Percentiles rank a stretch among this genome's conserved stretches.
Evolutionary conservation across 2,797 vertebrate genomes (phyloP).

Genomic region (Synanceia verrucosa): DNA sequence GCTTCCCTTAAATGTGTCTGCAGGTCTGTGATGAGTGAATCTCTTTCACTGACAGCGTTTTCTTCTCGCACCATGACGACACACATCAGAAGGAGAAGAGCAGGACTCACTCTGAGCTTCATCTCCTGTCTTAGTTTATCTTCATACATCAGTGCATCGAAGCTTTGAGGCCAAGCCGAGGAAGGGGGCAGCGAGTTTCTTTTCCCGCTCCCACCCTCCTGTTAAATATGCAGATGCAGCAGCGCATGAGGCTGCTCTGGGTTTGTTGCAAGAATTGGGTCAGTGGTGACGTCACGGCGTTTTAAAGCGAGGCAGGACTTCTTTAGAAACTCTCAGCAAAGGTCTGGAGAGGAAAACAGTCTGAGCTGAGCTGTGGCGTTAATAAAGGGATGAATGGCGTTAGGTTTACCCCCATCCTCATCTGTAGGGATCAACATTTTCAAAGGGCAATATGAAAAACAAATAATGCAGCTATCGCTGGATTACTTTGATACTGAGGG

Average conservation of each 20-base stretch:
- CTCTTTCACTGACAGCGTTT: constrained; percentile 37
- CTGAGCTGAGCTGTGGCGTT: constrained; percentile 24
- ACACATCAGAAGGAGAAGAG: constrained; percentile 1
- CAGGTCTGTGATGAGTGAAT: constrained; percentile 29
- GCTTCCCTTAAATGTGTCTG: constrained; percentile 50
- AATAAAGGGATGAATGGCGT: background rate
- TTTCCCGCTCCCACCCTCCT: constrained; percentile 7
- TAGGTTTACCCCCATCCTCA: constrained; percentile 6
- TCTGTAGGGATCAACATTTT: background rate
- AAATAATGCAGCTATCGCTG: background rate
- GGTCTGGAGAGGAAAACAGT: constrained; percentile 39
- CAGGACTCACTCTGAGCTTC: constrained; percentile 31
- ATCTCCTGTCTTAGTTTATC: constrained; percentile 43
- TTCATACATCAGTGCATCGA: constrained; percentile 27
- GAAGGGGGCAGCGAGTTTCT: constrained; percentile 47
- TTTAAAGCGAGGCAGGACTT: constrained; percentile 56
- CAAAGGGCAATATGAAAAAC: background rate
- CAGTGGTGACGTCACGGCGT: constrained; percentile 56
- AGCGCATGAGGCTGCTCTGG: constrained; percentile 31
- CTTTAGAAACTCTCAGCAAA: constrained; percentile 51
- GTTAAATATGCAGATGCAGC: constrained; percentile 72
- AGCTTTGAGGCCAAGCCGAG: constrained; percentile 32
- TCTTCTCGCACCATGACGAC: constrained; percentile 12
- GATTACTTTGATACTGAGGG: background rate
- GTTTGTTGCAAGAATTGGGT: constrained; percentile 70